These are phyloP conservation scores for Diabrotica virgifera DNA, from an alignment of 1,140 invertebrate genomes.

Conservation along the genomic window DNA sequence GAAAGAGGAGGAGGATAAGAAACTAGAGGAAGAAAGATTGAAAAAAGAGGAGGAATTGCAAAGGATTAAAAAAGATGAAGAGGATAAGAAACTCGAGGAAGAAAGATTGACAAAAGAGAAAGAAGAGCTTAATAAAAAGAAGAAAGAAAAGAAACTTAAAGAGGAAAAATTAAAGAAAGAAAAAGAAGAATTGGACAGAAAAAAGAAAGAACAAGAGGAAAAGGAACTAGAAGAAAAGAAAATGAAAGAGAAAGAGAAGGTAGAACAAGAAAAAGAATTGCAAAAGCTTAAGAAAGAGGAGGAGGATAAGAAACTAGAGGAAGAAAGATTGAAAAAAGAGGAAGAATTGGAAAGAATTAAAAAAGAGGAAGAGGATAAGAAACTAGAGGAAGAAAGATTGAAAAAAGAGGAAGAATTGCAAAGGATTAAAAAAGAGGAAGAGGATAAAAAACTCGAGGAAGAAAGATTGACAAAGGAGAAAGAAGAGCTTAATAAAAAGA, in stretches of 20 bases:
- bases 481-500: no score
- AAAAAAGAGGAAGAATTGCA: not conserved
- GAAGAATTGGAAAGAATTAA: not conserved
- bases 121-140: no score
- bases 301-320: not conserved
- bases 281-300: not conserved
- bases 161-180: no score
- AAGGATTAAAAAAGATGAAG: not conserved
- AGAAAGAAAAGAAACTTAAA: no score
- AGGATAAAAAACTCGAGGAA: not conserved
- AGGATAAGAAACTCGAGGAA: not conserved
- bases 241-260: not conserved
- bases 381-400: not conserved
- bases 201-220: slow-evolving; percentile 4
- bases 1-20: not conserved
- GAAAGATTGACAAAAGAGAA: not conserved
- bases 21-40: not conserved
- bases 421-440: not conserved
- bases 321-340: not conserved
- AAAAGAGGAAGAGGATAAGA: not conserved
- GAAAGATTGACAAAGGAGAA: not conserved
- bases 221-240: not conserved
- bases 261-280: not conserved
- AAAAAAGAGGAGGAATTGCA: not conserved
- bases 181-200: not conserved